Evolutionary conservation across 2,113 vertebrate species (phyloP).

Genomic region (Menura novaehollandiae): DNA sequence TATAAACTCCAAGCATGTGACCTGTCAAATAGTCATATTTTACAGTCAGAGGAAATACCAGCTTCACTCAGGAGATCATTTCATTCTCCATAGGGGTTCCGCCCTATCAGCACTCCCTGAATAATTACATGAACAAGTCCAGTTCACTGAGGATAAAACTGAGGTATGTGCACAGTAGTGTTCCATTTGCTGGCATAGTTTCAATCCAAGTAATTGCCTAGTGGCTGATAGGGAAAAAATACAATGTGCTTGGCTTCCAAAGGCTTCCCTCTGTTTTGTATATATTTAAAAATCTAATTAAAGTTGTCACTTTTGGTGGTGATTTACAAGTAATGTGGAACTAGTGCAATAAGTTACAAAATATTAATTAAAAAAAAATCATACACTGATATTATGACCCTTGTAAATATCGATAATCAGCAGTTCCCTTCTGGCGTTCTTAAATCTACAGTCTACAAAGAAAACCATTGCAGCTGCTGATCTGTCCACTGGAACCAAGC

Average conservation of each 20-base stretch:
- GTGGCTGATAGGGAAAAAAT: neutral
- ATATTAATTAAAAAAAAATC: neutral
- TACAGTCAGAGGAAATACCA: neutral
- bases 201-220: neutral
- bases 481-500: neutral
- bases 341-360: neutral
- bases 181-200: neutral
- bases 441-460: neutral
- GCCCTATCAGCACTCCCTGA: neutral
- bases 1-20: neutral
- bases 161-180: neutral
- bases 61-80: neutral
- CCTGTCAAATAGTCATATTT: neutral
- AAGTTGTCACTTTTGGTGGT: neutral
- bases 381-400: neutral
- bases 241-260: neutral
- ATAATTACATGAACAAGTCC: neutral
- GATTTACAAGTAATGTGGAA: neutral
- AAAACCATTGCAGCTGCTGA: neutral
- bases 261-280: neutral
- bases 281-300: neutral
- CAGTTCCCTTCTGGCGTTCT: neutral
- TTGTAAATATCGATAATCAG: neutral
- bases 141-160: neutral
- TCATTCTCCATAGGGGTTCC: neutral